Evolutionary conservation across 1,140 invertebrate species (phyloP), one percentile per base, ranked within the genome.

Genomic region (Heliconius himera): DNA sequence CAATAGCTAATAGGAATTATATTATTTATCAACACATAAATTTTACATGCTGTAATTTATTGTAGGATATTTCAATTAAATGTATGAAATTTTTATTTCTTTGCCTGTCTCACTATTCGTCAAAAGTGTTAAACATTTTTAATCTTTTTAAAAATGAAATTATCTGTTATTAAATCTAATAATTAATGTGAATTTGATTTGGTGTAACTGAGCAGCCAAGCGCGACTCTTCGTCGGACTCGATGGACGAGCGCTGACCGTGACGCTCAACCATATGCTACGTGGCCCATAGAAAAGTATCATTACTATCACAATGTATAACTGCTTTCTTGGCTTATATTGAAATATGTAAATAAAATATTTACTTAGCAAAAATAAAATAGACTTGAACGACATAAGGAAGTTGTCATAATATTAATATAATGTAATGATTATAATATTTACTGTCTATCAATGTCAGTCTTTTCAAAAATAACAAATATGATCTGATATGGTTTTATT

Each of bases 251-350:
- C 86, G 80, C 46, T 90, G 88, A 91, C 88, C 89, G 89, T 91
- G 84, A 91, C 88, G 87, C 49, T 77, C 82, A 85, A 85, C 84
- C 88, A 89, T 90, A 90, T 89, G 84, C 89, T 81, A 87, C 87
- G 80, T 83, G 75, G 84, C 70, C 82, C 84, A 84, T 79, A 85
- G 77, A 82, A 76, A 82, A 85, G 84, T 85, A 85, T 74, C 79
- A 81, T 73, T n/a, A 83, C 51, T 60, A 46, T 56, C 18, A 80
- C 20, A 29, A 56, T 56, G 26, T 29, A 29, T 72, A 56, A 56
- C 56, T 74, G 73, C 60, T 79, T 79, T 79, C 73, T 76, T 79
- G 29, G 4, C 16, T 33, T 38, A 29, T 56, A 77, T 41, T 77
- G 38, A 8, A 46, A 54, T 33, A 46, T 13, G 41, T 46, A 46